Base-by-base conservation (phyloP, 2,113 vertebrate genomes). In the Bombycilla garrulus region DNA sequence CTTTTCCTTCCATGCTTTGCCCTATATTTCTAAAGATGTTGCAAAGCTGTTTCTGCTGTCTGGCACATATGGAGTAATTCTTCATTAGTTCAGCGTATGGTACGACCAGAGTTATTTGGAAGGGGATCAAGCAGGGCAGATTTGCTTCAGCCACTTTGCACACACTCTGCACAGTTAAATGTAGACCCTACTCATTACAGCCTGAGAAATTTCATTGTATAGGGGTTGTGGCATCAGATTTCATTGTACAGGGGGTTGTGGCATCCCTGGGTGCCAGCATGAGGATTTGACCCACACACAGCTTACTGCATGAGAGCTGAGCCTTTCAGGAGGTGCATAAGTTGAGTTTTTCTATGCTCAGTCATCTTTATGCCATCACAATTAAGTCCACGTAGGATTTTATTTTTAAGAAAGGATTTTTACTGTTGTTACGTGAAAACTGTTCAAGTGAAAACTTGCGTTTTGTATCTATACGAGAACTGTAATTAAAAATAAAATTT, bases 391-490 rank as follows among this genome's bases (percentile, higher is more conserved):
- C 6, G 6, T 11, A 56, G 44, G 31, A 14, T 38, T 28, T 42
- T 29, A 6, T 16, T 29, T 65, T 69, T 28, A 22, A 14, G 36
- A 15, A n/a, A 17, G 19, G 5, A 5, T 31, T 82, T 81, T 71
- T 71, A 24, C 33, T 61, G 2, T 44, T 71, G 4, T 61, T 65
- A 38, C 23, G 5, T 33, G 25, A 40, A 36, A 91, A 85, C 44
- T 1, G 1, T 66, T 73, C 9, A 11, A 1, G 1, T 35, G 31
- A 56, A 33, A 84, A n/a, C 7, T 31, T 79, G 6, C 0, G 0
- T 22, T 64, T 76, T 67, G 13, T 51, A 6, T 65, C 47, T 64
- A 25, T 54, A 16, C 19, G n/a, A 50, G 23, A 54, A 15, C 26
- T 2, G 2, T 35, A 42, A 56, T 78, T 73, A 12, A 57, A 81